Base-by-base conservation (phyloP, 2,797 vertebrate species). In the Zenarchopterus dispar region DNA sequence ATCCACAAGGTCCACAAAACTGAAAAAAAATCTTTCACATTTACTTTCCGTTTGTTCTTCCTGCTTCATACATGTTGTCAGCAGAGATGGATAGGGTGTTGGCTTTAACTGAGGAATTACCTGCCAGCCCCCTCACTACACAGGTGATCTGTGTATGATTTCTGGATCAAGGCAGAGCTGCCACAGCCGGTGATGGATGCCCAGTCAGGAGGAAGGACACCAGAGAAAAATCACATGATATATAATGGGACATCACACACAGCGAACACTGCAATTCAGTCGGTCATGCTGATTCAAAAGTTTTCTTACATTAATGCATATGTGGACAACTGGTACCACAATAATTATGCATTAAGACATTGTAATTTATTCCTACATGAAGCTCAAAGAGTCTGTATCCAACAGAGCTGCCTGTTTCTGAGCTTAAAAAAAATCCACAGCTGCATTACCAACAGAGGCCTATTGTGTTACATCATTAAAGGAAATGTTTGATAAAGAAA, bases 141-240 rank as follows among this genome's bases (percentile, higher is more conserved):
- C 79, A 77, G 79, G 60, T 88, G 86, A 89, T 86, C 84, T 80
- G 76, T 75, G 77, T 75, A 77, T 80, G 82, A 88, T 86, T 88
- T 78, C 80, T 77, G 67, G 73, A 85, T 86, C 69, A 85, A 78
- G 88, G 79, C 42, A 69, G 69, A 80, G 70, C 60, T 17, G 31
- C 51, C 18, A 53, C 19, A 50, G 75, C 67, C 56, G 44, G 24
- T 86, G 86, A 91, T 84, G 71, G 81, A 90, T 87, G 80, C 64
- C 54, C 55, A 54, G 63, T 62, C 45, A 58, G 56, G 17, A 58
- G 54, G 45, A 73, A 58, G 61, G 45, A 70, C 17, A 54, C 26
- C 45, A 65, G 72, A 56, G 52, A 60, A 74, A n/a, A 71, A 78
- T 64, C 62, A 69, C 60, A 65, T 58, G 56, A 80, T 64, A 46